Evolutionary conservation across 2,797 vertebrate genomes (phyloP), one percentile per base, ranked within the genome.

Genomic region (Picus viridis): DNA sequence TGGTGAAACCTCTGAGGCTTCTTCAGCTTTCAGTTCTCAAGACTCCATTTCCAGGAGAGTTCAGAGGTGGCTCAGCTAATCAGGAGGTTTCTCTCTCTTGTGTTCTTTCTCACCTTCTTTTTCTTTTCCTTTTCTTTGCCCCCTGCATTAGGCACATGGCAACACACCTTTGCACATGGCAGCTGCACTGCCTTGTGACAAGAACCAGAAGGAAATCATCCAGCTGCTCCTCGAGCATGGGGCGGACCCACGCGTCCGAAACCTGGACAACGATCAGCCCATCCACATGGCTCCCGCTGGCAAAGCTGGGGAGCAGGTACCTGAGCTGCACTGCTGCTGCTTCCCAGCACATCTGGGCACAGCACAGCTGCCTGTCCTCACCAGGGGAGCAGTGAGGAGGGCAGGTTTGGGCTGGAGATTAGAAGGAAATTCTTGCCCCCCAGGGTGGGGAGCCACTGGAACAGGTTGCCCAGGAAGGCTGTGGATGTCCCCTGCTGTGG

Each of bases 101-200:
- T 16, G 16, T 43, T 16, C 15, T 43, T 43, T 43, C 7, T 43
- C 16, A 43, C 41, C 41, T 43, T 43, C 41, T 43, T 43, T 43
- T 43, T 16, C 41, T 43, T 43, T 29, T 54, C 29, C 34, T 8
- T 12, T 2, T 17, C 22, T 3, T n/a, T 43, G 6, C 39, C n/a
- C 26, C 4, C 20, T 79, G 10, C 62, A 45, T 34, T 26, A 97
- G 95, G 96, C 97, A 20, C 96, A 97, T 5, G 97, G 97, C 27
- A 97, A 97, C 85, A 97, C 96, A 23, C 95, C 95, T 56, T 69
- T 97, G 81, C 97, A 97, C 58, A 96, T 97, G 96, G 96, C 97
- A 74, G 97, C 96, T 26, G 97, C 93, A 4, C 9, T 96, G 84
- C 86, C 93, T 13, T 39, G 10, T 9, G 76, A 84, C 69, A 92